Conservation (phyloP, 2,888 invertebrate species). For the Elaeidobius kamerunicus region DNA sequence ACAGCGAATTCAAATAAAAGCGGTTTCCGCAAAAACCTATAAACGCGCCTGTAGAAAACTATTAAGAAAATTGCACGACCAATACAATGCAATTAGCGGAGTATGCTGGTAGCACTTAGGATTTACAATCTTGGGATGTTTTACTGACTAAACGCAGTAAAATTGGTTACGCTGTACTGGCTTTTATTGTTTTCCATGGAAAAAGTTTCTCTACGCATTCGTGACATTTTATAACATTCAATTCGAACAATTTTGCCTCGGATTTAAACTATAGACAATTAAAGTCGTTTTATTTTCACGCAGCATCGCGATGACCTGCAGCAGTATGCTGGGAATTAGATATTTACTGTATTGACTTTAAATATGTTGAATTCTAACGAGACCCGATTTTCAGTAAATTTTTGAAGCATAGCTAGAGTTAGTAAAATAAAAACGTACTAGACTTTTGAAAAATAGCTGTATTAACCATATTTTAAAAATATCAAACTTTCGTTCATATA, state of each 20-base stretch:
- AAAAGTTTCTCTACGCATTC: constrained; percentile 18
- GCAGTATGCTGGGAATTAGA: too few relatives aligned
- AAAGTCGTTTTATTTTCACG: constrained; percentile 4
- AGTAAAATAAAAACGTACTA: too few relatives aligned
- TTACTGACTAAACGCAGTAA: constrained; percentile 23
- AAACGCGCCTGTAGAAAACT: constrained; percentile 18
- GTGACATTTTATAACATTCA: constrained; percentile 7
- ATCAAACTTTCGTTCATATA: too few relatives aligned
- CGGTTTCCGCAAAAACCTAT: constrained; percentile 22
- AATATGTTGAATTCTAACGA: too few relatives aligned
- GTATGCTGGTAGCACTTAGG: constrained; percentile 23
- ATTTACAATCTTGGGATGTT: constrained; percentile 23
- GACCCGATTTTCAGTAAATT: too few relatives aligned
- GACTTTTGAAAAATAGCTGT: too few relatives aligned
- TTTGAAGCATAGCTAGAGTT: too few relatives aligned
- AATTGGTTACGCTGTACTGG: constrained; percentile 19
- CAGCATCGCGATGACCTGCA: not conserved
- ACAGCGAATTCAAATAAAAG: constrained; percentile 21
- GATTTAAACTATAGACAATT: constrained; percentile 2
- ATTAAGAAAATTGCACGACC: constrained; percentile 21
- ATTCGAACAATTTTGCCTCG: constrained; percentile 11
- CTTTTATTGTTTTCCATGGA: constrained; percentile 19
- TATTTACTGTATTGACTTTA: too few relatives aligned
- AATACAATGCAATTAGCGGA: constrained; percentile 25
- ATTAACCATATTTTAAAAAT: too few relatives aligned